These are phyloP conservation scores for Ophion ventricosus DNA, from an alignment of 2,888 invertebrate species.

Conservation along the genomic window DNA sequence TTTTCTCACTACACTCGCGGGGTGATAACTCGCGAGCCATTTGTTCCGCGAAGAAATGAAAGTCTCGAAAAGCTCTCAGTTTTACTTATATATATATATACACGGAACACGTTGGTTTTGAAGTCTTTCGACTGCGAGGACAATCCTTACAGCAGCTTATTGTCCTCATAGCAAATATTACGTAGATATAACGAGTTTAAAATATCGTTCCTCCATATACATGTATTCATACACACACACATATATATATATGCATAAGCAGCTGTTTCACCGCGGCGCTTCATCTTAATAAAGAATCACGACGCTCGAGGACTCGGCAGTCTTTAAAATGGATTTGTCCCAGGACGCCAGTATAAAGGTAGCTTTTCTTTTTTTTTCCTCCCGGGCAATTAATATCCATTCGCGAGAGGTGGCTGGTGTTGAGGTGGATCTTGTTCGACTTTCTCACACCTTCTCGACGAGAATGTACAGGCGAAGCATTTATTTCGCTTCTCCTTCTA, in stretches of 20 bases:
- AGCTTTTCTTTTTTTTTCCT: slow-evolving; percentile 68
- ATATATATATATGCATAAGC: slow-evolving; percentile 20
- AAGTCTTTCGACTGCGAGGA: neutral
- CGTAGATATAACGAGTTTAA: neutral
- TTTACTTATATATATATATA: slow-evolving; percentile 12
- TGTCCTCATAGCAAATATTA: neutral
- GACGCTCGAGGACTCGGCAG: slow-evolving; percentile 72
- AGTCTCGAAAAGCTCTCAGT: slow-evolving; percentile 61
- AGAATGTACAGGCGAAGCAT: slow-evolving; percentile 32
- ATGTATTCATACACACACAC: slow-evolving; percentile 8
- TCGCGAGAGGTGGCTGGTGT: slow-evolving; percentile 54
- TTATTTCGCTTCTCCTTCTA: slow-evolving; percentile 16
- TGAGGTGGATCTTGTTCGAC: slow-evolving; percentile 60
- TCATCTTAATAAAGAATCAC: slow-evolving; percentile 82
- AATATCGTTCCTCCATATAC: neutral
- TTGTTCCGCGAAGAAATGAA: slow-evolving; percentile 81
- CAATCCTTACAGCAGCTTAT: neutral
- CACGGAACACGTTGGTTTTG: neutral
- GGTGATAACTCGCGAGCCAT: slow-evolving; percentile 83
- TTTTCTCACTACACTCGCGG: slow-evolving; percentile 65
- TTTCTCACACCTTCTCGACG: slow-evolving; percentile 21
- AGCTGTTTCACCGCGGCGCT: slow-evolving; percentile 59
- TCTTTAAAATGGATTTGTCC: slow-evolving; percentile 74
- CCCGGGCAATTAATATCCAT: slow-evolving; percentile 78
- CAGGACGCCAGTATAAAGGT: slow-evolving; percentile 65